A percentile compares a stretch with the other conserved stretches of the same genome.
phyloP scores from a whole-genome alignment of 2,797 vertebrate species.

The Lepidocolaptes lacrymiger region DNA sequence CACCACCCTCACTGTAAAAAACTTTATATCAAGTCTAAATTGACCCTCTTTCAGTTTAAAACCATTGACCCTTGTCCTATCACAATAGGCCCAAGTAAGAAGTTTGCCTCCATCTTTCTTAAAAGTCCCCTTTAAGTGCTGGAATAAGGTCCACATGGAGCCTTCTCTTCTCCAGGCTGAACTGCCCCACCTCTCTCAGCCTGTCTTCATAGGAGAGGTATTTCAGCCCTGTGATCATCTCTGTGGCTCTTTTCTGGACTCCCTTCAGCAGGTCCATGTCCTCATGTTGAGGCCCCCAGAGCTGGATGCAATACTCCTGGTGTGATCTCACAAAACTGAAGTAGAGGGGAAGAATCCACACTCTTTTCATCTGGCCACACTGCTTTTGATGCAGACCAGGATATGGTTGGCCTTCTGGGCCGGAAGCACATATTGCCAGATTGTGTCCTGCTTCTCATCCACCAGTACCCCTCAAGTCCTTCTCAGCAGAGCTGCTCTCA shows the following conservation, averaged over 20 bases:
- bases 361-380: background rate
- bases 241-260: background rate
- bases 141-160: background rate
- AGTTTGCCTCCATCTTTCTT: background rate
- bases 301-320: background rate
- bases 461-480: background rate
- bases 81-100: background rate
- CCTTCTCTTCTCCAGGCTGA: background rate
- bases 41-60: background rate
- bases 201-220: background rate
- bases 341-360: background rate
- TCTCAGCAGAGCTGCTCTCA: background rate
- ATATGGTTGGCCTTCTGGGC: background rate
- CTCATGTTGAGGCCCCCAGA: background rate
- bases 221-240: background rate
- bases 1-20: background rate
- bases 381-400: background rate
- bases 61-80: background rate
- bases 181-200: background rate
- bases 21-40: background rate
- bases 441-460: background rate
- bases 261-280: background rate
- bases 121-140: background rate
- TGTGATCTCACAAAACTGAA: background rate
- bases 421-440: rapidly evolving